Evolutionary conservation across 1,140 invertebrate genomes (phyloP).

Genomic region (Orchestia grillus): DNA sequence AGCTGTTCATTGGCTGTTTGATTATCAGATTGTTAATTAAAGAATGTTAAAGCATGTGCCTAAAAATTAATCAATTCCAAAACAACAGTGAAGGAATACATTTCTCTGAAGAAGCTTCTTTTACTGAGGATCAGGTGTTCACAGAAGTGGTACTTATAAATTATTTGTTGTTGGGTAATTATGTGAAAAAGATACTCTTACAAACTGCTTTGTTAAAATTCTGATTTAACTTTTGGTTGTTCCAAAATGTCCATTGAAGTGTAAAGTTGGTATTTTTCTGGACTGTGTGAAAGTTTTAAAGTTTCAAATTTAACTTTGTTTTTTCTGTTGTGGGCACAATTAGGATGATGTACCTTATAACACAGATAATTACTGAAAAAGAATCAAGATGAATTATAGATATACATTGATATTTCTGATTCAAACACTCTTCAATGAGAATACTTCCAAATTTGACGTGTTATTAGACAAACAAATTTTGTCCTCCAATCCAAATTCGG

Average conservation of each 20-base stretch:
- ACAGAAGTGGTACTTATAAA: neutral
- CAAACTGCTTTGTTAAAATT: neutral
- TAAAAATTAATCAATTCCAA: neutral
- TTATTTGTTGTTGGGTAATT: neutral
- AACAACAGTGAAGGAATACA: neutral
- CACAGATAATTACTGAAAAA: no score
- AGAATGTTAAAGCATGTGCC: neutral
- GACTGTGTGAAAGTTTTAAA: neutral
- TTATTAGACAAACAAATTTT: no score
- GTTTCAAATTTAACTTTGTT: neutral
- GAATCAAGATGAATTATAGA: no score
- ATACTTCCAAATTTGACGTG: no score
- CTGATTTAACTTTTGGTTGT: neutral
- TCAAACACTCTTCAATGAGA: no score
- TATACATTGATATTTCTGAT: no score
- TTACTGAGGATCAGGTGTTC: neutral
- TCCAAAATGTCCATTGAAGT: neutral
- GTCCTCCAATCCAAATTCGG: no score
- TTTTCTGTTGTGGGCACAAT: no score
- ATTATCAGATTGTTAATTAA: neutral
- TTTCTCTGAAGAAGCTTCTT: no score
- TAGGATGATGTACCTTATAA: no score
- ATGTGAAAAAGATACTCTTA: neutral
- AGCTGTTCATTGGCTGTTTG: neutral
- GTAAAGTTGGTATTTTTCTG: neutral